Evolutionary conservation across 2,888 invertebrate species (phyloP), one percentile per base, ranked within the genome.

Genomic region (Trichogramma evanescens): DNA sequence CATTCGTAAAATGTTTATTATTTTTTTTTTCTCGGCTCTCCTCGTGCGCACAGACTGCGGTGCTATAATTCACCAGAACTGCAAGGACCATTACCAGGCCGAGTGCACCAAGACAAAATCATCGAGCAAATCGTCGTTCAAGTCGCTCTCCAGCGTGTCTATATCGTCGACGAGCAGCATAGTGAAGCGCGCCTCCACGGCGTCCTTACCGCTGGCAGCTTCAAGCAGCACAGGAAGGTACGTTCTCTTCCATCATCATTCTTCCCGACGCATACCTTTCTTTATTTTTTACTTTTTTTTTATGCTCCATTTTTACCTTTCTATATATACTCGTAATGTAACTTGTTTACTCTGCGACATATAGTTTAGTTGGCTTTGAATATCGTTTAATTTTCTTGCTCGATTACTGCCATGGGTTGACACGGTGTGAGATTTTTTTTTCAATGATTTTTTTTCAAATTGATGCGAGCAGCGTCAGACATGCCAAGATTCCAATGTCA

Each of bases 51-150:
- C 81, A 93, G 93, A 87, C 80, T 95, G 94, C 78, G 87, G 89
- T 67, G 87, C 89, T 69, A 91, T 88, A 56, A 91, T 94, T 55
- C 94, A 93, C 78, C 90, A 93, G 74, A 88, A 88, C 75, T 93
- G 93, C 78, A 93, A 93, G 78, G 95, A 95, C 75, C 90, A 91
- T 80, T 68, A 74, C 54, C 88, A 92, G 66, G 81, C 86, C 56
- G 91, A 92, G 72, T 95, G 94, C 78, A 86, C 85, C 67, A 89
- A 89, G 75, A 84, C 86, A 55, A 89, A 77, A 56, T 69, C 71
- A 53, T 68, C 72, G 48, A 69, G 68, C 58, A 77, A 77, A 67
- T 69, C 73, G 63, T 72, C 75, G 44, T 69, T 74, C 52, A 80
- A 80, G 66, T 77, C 79, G 44, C 67, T 71, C 39, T 76, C 77